Conservation (phyloP, 2,113 vertebrate species). For the Promerops cafer region DNA sequence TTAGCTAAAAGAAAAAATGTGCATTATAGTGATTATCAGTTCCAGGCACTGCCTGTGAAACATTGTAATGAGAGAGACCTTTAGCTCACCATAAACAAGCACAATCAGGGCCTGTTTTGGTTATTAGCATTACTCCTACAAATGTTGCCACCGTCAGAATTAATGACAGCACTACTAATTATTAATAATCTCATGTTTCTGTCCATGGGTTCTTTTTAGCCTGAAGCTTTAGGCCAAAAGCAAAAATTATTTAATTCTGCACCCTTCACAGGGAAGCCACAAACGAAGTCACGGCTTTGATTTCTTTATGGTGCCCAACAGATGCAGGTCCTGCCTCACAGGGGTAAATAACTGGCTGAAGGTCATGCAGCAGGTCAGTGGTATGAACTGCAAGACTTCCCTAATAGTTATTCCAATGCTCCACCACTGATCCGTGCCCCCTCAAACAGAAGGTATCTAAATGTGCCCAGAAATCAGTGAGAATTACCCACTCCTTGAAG, state of each 20-base stretch:
- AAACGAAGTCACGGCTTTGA: rapidly evolving
- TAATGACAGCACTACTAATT: conserved; percentile 13
- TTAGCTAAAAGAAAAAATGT: conserved; percentile 20
- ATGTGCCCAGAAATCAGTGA: not conserved
- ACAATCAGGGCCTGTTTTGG: conserved; percentile 27
- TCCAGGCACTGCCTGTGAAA: not conserved
- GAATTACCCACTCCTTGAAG: not conserved
- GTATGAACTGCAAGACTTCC: not conserved
- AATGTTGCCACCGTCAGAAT: conserved; percentile 22
- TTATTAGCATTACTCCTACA: conserved; percentile 14
- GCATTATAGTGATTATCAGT: conserved; percentile 15
- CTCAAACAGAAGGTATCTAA: not conserved
- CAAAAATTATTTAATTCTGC: conserved; percentile 2
- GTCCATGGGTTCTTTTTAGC: not conserved
- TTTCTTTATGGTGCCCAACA: not conserved
- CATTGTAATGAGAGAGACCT: conserved; percentile 12
- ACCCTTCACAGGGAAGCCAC: not conserved
- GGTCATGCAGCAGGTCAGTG: not conserved
- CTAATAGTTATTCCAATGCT: not conserved
- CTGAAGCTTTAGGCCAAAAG: not conserved
- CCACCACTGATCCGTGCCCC: not conserved
- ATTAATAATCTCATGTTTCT: conserved; percentile 36
- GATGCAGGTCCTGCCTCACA: not conserved
- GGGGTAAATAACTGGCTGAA: not conserved
- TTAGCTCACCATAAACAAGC: not conserved